Evolutionary conservation across 1,140 invertebrate genomes (phyloP).

Genomic region (Drosophila auraria): DNA sequence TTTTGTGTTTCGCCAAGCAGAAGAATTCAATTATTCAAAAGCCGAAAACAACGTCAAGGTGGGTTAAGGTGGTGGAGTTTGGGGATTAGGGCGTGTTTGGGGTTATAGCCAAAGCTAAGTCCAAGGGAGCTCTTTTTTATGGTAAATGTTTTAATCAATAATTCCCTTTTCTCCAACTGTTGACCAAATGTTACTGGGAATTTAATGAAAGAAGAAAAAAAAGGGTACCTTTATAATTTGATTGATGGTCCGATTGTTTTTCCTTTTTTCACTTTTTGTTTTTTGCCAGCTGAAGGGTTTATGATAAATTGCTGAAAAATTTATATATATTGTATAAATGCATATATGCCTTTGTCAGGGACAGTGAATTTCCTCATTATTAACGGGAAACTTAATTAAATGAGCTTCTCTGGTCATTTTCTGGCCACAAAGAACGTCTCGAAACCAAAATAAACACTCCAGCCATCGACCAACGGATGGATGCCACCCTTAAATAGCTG

Average conservation of each 20-base stretch:
- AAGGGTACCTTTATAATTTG: slow-evolving; percentile 23
- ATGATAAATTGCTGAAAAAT: slow-evolving; percentile 39
- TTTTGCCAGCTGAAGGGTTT: slow-evolving; percentile 4
- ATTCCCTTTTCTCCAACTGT: slow-evolving; percentile 9
- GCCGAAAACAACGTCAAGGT: slow-evolving; percentile 62
- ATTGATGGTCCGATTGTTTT: slow-evolving; percentile 43
- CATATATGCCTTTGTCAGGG: background rate
- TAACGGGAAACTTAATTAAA: slow-evolving; percentile 52
- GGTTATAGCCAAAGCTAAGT: slow-evolving; percentile 21
- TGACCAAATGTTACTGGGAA: slow-evolving; percentile 40
- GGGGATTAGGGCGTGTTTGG: slow-evolving; percentile 3
- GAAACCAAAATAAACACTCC: slow-evolving; percentile 73
- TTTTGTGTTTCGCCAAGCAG: slow-evolving; percentile 74
- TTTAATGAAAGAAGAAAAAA: slow-evolving; percentile 16
- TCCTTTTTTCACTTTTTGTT: background rate
- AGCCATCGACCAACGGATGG: slow-evolving; percentile 41
- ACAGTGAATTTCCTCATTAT: slow-evolving; percentile 47
- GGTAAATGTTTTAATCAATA: slow-evolving; percentile 47
- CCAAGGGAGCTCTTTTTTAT: background rate
- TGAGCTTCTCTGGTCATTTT: slow-evolving; percentile 52
- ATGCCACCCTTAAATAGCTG: slow-evolving; percentile 40
- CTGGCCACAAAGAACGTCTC: slow-evolving; percentile 65
- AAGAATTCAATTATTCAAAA: slow-evolving; percentile 78
- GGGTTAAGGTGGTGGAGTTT: background rate
- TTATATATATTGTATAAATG: slow-evolving; percentile 5